These are phyloP conservation scores for Syrphus vitripennis DNA, from an alignment of 2,888 invertebrate genomes.

Conservation along the genomic window DNA sequence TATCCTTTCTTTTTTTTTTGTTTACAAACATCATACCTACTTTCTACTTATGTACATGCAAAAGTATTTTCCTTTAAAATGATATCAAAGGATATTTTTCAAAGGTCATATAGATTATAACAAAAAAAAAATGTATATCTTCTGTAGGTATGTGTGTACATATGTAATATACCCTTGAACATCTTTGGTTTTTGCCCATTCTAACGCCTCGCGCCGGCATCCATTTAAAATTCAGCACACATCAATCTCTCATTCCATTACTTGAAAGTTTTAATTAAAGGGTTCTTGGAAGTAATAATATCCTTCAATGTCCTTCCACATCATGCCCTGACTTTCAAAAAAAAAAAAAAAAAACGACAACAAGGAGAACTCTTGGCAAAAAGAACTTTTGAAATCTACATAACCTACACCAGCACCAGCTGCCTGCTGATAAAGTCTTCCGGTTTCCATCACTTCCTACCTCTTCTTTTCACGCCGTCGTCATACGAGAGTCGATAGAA, in stretches of 20 bases:
- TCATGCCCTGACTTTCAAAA: background rate
- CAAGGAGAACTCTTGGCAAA: background rate
- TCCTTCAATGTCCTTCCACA: conserved; percentile 49
- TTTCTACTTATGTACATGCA: no score
- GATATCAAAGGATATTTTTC: conserved; percentile 29
- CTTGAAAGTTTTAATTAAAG: conserved; percentile 64
- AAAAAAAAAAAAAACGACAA: background rate
- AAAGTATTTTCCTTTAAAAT: background rate
- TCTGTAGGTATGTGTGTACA: background rate
- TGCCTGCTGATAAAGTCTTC: background rate
- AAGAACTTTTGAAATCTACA: conserved; percentile 12
- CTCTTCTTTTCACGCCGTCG: no score
- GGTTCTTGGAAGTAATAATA: conserved; percentile 63
- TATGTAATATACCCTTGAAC: conserved; percentile 11
- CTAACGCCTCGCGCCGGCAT: conserved; percentile 17
- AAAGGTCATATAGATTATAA: conserved; percentile 29
- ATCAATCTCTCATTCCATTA: conserved; percentile 29
- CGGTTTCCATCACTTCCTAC: conserved; percentile 8
- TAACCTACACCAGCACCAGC: conserved; percentile 4
- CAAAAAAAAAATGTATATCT: background rate
- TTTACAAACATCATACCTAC: background rate
- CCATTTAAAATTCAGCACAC: conserved; percentile 36
- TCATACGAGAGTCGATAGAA: conserved; percentile 52
- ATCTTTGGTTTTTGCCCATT: background rate
- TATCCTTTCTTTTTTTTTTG: background rate